Base-by-base conservation (phyloP, 2,797 vertebrate species). In the Borostomias antarcticus region DNA sequence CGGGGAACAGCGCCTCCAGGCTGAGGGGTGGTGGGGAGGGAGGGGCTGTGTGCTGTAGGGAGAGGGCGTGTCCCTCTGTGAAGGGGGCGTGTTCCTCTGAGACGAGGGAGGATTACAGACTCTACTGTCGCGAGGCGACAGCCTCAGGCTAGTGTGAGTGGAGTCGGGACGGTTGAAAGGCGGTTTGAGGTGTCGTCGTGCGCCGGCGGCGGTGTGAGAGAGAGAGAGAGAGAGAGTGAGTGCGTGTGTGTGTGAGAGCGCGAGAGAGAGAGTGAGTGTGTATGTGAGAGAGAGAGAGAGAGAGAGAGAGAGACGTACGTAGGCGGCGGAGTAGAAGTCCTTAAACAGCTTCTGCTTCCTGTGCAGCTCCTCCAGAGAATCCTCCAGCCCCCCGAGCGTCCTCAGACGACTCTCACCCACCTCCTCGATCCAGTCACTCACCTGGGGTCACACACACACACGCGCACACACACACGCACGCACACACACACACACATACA, bases 391-490 rank as follows among this genome's bases (percentile, higher is more conserved):
- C 29, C 75, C 28, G 2, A 91, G 86, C 50, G 76, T 88, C 72
- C 87, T 88, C 35, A 99, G 89, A 2, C 74, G 80, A 32, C 81
- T 87, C 77, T 93, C 93, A 4, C 96, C 96, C 2, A 93, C 93
- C 13, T 93, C 82, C 86, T 94, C 85, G 1, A 99, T 88, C 97
- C 97, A 98, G 33, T 76, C 75, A 70, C 83, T 91, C 81, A 96
- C 92, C 97, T 98, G 85, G n/a, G 54, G 62, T 59, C 58, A 66
- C 52, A 70, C 43, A 23, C 28, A 52, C 13, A 28, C 8, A 58
- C 28, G 63, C 15, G 62, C n/a, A 64, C 54, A 60, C 28, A 60
- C 52, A 71, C 67, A 69, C 58, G 45, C 50, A 75, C 59, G 68
- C 15, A 62, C 43, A 61, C 4, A 52, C 56, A 64, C 29, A 62